A percentile compares a stretch with the other conserved stretches of the same genome.
phyloP scores from a whole-genome alignment of 2,113 vertebrate species.

The Murina feae region DNA sequence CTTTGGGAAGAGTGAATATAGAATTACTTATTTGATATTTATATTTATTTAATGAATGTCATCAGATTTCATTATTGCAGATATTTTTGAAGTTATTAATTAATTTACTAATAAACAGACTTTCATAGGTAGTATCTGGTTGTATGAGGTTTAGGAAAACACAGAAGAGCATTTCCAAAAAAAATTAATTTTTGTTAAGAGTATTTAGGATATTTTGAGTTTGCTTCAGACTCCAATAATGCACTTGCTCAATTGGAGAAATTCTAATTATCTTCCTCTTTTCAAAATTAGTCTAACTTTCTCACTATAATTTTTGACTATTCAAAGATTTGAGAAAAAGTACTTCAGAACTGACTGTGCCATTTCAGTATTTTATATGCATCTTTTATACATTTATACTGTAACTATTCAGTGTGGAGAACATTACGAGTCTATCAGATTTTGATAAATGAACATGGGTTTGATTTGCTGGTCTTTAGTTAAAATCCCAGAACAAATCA shows the following conservation, averaged over 20 bases:
- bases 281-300: neutral
- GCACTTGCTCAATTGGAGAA: neutral
- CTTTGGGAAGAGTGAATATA: neutral
- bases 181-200: neutral
- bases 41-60: neutral
- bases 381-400: neutral
- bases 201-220: neutral
- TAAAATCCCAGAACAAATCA: constrained; percentile 21
- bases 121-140: neutral
- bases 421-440: neutral
- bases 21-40: neutral
- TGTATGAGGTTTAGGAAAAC: neutral
- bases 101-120: neutral
- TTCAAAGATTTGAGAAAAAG: neutral
- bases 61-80: neutral
- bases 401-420: neutral
- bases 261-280: neutral
- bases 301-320: neutral
- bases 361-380: constrained; percentile 19
- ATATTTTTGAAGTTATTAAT: neutral
- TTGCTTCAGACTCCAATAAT: neutral
- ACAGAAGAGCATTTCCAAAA: neutral
- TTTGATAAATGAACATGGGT: neutral
- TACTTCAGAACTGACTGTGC: neutral
- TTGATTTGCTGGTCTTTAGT: constrained; percentile 12